These are phyloP conservation scores for Drosophila kohkoa DNA, from an alignment of 1,140 invertebrate genomes.

Conservation along the genomic window DNA sequence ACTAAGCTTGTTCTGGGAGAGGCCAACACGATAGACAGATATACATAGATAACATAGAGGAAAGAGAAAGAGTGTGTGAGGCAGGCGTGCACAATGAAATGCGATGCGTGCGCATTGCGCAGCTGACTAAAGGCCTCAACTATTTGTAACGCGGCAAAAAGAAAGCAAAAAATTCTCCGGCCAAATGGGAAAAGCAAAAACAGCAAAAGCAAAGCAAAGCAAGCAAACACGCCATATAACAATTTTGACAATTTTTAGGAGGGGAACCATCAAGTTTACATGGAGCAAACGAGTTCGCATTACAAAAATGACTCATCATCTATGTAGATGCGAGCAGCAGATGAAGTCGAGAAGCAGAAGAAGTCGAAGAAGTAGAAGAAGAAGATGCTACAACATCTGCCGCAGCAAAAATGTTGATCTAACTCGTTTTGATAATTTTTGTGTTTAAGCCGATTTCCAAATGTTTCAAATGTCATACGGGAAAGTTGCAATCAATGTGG, in stretches of 20 bases:
- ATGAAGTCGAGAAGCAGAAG: conserved; percentile 7
- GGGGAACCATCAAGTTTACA: conserved; percentile 42
- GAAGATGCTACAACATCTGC: conserved; percentile 48
- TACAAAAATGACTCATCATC: conserved; percentile 68
- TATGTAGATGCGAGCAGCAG: conserved; percentile 24
- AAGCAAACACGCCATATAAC: conserved; percentile 74
- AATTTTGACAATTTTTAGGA: conserved; percentile 76
- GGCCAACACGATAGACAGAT: conserved; percentile 18
- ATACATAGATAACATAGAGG: neutral
- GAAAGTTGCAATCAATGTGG: conserved; percentile 37
- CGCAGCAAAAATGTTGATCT: conserved; percentile 12
- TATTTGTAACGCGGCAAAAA: conserved; percentile 72
- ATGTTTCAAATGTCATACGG: conserved; percentile 14
- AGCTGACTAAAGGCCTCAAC: conserved; percentile 71
- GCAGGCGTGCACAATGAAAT: conserved; percentile 21
- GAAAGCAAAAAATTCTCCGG: conserved; percentile 48
- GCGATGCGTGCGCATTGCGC: conserved; percentile 67
- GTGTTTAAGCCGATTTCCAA: conserved; percentile 11
- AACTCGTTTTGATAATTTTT: conserved; percentile 31
- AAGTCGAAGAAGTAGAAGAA: neutral
- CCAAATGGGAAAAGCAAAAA: conserved; percentile 33
- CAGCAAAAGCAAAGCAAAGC: conserved; percentile 4
- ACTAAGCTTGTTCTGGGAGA: conserved; percentile 69
- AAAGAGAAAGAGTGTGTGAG: neutral
- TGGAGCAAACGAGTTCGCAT: conserved; percentile 67